Conservation (phyloP, 2,113 vertebrate species). For the Chaetura pelagica region DNA sequence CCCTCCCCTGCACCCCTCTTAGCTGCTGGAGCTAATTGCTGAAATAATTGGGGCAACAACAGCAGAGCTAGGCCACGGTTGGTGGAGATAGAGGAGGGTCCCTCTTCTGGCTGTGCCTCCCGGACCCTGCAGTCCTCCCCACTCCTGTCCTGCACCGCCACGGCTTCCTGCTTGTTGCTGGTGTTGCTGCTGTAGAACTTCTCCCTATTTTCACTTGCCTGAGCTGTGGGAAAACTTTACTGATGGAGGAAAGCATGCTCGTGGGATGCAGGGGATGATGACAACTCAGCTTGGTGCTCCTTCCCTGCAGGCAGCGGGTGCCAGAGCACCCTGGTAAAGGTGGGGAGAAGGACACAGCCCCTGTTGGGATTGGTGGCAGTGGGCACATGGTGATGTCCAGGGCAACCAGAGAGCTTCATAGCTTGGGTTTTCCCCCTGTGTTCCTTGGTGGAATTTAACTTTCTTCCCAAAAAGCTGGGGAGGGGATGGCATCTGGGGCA, state of each 20-base stretch:
- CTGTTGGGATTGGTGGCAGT: no score
- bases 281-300: not conserved
- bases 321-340: not conserved
- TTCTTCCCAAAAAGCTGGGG: not conserved
- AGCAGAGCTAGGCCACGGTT: not conserved
- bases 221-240: not conserved
- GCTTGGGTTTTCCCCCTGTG: not conserved
- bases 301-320: not conserved
- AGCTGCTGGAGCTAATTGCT: not conserved
- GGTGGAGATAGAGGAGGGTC: not conserved
- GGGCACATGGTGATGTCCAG: accelerated
- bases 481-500: accelerated
- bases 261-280: accelerated
- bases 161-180: accelerated
- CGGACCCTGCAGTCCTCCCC: not conserved
- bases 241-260: not conserved
- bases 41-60: not conserved
- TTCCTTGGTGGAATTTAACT: not conserved
- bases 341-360: not conserved
- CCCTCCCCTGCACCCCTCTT: not conserved
- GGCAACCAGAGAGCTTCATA: accelerated
- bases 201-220: not conserved
- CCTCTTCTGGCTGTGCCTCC: accelerated
- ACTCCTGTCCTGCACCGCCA: accelerated
- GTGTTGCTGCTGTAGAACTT: not conserved